A percentile compares a stretch with the other conserved stretches of the same genome.
Conservation (phyloP, 2,888 invertebrate species). For the Cotesia congregata region DNA sequence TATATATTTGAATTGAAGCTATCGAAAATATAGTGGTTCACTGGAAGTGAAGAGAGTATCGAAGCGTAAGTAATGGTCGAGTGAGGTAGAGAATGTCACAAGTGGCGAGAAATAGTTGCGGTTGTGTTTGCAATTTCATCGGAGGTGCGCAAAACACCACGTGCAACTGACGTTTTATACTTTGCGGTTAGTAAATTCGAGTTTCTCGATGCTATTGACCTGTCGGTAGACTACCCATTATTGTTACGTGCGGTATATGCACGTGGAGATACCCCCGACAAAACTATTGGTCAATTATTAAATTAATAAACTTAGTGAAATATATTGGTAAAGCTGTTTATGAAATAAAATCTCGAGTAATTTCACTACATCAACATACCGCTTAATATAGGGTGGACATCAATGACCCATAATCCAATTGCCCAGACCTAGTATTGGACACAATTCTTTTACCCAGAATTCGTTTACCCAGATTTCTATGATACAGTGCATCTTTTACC, state of each 20-base stretch:
- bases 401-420: too few species aligned
- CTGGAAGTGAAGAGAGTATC: not conserved
- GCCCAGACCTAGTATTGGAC: too few species aligned
- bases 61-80: slow-evolving; percentile 2
- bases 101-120: slow-evolving; percentile 42
- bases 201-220: slow-evolving; percentile 45
- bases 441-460: too few species aligned
- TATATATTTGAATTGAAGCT: not conserved
- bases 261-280: not conserved
- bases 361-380: not conserved
- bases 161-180: slow-evolving; percentile 59
- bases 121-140: slow-evolving; percentile 51
- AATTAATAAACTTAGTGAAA: not conserved
- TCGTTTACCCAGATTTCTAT: too few species aligned
- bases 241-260: not conserved
- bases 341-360: not conserved
- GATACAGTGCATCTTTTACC: too few species aligned
- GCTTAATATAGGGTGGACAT: too few species aligned
- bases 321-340: not conserved
- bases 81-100: not conserved
- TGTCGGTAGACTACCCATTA: slow-evolving; percentile 27
- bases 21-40: not conserved
- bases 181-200: slow-evolving; percentile 47
- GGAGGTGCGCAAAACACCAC: slow-evolving; percentile 52
- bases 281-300: not conserved